Base-by-base conservation (phyloP, 2,888 invertebrate species). In the Conchocele bisecta region DNA sequence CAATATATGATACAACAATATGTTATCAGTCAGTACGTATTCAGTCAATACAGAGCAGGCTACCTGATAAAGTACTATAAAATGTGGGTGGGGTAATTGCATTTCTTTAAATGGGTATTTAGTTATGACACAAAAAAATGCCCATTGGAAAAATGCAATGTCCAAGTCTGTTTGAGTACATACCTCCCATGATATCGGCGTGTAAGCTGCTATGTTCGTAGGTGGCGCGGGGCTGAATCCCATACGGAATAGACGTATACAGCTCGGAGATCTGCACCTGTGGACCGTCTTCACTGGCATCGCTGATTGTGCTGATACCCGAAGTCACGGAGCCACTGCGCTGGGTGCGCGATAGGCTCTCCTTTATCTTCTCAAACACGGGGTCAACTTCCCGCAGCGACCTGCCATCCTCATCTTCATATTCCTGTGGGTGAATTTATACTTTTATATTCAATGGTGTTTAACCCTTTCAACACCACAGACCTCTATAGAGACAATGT, bases 181-280 rank as follows among this genome's bases (percentile, higher is more conserved):
- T 69, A 89, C 89, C 85, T 76, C 88, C 89, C 86, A 89, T 89
- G n/a, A 89, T 88, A 50, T 89, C 88, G 31, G 87, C 76, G 60
- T 83, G 80, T 41, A 81, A 82, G 53, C 85, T 86, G 22, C 82
- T 83, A 75, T 89, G 90, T 59, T 87, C 86, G 72, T 89, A 90
- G 1, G 83, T 81, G 5, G 83, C 85, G 60, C 74, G 83, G 0
- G 83, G 86, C 44, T 88, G 86, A 46, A 89, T 79, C 3, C 88
- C 89, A 80, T 83, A 88, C 0, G 87, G 84, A 31, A 88, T 48
- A 1, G 76, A 81, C 6, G 85, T 81, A 58, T 81, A 89, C 37
- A 87, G 76, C 13, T 86, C 85, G 6, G 87, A 84, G 13, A 82
- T 81, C 51, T 81, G 82, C 5, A 82, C 68, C 50, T 74, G 71